Evolutionary conservation across 37 sponge, comb jelly and placozoan species (phyloP), one percentile per base, ranked within the genome.

Genomic region (Oscarella lobularis): DNA sequence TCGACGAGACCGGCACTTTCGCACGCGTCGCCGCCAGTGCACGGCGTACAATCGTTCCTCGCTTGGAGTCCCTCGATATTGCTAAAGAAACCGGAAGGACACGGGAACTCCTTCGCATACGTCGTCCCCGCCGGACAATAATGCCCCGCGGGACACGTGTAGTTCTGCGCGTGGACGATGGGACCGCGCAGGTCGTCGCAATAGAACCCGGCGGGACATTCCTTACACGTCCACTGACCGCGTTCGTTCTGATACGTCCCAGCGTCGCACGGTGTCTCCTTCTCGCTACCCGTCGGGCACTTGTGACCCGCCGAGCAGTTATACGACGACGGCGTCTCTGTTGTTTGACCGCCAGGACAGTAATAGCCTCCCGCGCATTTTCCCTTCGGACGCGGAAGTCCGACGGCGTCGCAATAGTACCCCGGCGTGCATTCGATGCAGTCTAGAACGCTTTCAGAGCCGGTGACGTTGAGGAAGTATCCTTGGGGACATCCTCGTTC

Each of bases 201-300:
- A 30, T 78, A 38, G 67, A 38, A 81, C 2, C 81, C 81, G 3
- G 76, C 38, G 35, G 76, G 81, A 66, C 81, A 81, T 5, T 5
- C 5, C 31, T 20, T 68, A 35, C 71, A 68, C 33, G 6, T 5
- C 29, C 35, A 68, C 29, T 14, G 6, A 68, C 31, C 5, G 4
- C 4, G 5, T 14, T 29, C 71, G 31, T 68, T 14, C 31, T 68
- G 71, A 14, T 68, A 68, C 6, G 6, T 30, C 5, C 81, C 81
- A 32, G 81, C 76, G 4, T 66, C 67, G 32, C 81, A 81, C 3
- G 76, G 76, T 35, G 6, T 5, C 6, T 4, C 29, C 35, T 4
- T 4, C 6, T 32, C 1, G 36, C 76, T 60, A 2, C 77, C 82
- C 6, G 31, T 14, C 4, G 71, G 71, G 31, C 71, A 68, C 35